A percentile compares a stretch with the other conserved stretches of the same genome.
These are phyloP conservation scores for Scytalopus superciliaris DNA, from an alignment of 2,113 vertebrate genomes.

Conservation along the genomic window DNA sequence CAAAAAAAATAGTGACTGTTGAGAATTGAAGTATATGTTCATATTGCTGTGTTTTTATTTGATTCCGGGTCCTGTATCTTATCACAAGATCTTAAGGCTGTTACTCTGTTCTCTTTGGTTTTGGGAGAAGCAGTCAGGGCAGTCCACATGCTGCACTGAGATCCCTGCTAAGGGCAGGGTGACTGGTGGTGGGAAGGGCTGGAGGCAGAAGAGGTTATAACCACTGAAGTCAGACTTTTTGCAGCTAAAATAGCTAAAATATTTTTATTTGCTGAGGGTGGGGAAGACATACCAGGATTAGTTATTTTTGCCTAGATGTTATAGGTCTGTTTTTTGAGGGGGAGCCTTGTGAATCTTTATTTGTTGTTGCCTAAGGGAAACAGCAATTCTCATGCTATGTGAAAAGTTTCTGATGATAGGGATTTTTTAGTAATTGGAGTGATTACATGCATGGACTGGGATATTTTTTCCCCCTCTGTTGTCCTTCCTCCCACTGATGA, in stretches of 20 bases:
- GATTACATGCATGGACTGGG: not conserved
- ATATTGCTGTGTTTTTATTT: not conserved
- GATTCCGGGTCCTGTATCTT: not conserved
- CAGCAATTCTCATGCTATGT: not conserved
- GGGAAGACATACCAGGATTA: not conserved
- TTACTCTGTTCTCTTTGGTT: not conserved
- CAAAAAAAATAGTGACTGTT: conserved; percentile 40
- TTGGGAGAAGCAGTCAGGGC: not conserved
- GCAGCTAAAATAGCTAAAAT: conserved; percentile 10
- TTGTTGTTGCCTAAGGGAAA: conserved; percentile 25
- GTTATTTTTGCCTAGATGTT: not conserved
- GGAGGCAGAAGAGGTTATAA: not conserved
- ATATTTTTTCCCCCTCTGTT: not conserved
- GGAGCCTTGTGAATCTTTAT: not conserved
- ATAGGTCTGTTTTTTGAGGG: not conserved
- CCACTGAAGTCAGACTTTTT: not conserved
- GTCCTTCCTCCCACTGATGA: not conserved
- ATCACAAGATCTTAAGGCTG: not conserved
- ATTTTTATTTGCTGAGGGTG: conserved; percentile 7
- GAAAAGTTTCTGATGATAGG: not conserved
- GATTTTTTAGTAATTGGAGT: not conserved
- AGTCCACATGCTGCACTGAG: rapidly evolving
- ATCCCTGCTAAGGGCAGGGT: not conserved
- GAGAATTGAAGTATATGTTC: not conserved
- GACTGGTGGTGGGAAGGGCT: not conserved